phyloP scores from a whole-genome alignment of 2,797 vertebrate genomes.

The Aplochiton taeniatus region DNA sequence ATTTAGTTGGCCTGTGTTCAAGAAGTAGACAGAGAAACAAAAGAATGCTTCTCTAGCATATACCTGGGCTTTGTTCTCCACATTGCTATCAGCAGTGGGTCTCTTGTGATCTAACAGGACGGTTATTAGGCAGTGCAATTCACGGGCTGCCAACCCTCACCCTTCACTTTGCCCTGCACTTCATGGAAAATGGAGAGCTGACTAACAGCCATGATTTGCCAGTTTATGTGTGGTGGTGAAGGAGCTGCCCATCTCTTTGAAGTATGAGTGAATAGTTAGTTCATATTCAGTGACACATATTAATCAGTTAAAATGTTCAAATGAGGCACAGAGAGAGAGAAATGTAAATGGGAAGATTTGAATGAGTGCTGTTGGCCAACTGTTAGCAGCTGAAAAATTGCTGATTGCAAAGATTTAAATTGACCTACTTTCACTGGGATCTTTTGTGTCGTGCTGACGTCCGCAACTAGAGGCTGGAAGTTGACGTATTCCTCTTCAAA shows the following conservation, averaged over 20 bases:
- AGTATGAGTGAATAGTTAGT: constrained; percentile 46
- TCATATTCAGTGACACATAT: constrained; percentile 34
- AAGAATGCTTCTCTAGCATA: no score
- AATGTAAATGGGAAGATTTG: constrained; percentile 17
- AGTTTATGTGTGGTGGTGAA: neutral
- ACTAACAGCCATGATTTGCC: constrained; percentile 16
- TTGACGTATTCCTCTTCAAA: constrained; percentile 46
- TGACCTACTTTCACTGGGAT: constrained; percentile 70
- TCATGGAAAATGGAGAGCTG: constrained; percentile 2
- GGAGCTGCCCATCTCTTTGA: constrained; percentile 34
- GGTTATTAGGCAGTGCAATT: no score
- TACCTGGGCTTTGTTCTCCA: no score
- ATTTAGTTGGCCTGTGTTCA: neutral
- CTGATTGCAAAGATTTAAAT: constrained; percentile 58
- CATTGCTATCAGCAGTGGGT: no score
- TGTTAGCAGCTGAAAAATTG: constrained; percentile 31
- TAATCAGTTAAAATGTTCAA: constrained; percentile 27
- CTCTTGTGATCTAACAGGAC: no score
- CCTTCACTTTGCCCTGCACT: no score
- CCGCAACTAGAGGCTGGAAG: constrained; percentile 41
- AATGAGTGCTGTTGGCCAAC: constrained; percentile 36
- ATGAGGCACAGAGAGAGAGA: constrained; percentile 10
- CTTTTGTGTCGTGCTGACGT: constrained; percentile 57
- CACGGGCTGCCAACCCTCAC: no score
- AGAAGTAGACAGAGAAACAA: no score